phyloP scores from a whole-genome alignment of 2,888 invertebrate genomes.

The Pachymerium ferrugineum region DNA sequence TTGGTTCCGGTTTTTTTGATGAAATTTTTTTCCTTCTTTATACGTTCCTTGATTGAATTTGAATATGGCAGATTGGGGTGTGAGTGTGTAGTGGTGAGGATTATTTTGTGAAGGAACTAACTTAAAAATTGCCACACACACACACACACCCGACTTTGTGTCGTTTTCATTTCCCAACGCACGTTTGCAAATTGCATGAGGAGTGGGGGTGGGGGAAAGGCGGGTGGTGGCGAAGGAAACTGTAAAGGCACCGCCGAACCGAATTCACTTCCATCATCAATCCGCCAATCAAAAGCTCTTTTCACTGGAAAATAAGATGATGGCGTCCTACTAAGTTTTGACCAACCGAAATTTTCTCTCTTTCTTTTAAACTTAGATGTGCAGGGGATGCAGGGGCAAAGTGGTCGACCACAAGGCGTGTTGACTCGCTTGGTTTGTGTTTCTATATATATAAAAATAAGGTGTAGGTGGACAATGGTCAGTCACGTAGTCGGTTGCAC shows the following conservation, averaged over 20 bases:
- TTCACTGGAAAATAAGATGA: conserved; percentile 10
- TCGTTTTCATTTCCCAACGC: conserved; percentile 15
- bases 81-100: not conserved
- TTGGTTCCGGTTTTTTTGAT: conserved; percentile 11
- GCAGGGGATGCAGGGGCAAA: not conserved
- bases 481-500: conserved; percentile 18
- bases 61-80: not conserved
- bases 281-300: conserved; percentile 14
- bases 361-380: not conserved
- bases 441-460: not conserved
- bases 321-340: not conserved
- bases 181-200: conserved; percentile 18
- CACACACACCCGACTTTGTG: conserved; percentile 1
- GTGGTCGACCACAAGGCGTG: not conserved
- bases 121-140: conserved; percentile 7
- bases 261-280: conserved; percentile 8
- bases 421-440: not conserved
- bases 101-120: not conserved
- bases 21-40: not conserved
- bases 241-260: conserved; percentile 15
- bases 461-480: conserved; percentile 3
- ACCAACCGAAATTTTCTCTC: not conserved
- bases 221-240: too few relatives aligned
- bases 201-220: not conserved
- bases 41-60: not conserved